phyloP scores from a whole-genome alignment of 2,888 invertebrate genomes.

The Operophtera brumata region DNA sequence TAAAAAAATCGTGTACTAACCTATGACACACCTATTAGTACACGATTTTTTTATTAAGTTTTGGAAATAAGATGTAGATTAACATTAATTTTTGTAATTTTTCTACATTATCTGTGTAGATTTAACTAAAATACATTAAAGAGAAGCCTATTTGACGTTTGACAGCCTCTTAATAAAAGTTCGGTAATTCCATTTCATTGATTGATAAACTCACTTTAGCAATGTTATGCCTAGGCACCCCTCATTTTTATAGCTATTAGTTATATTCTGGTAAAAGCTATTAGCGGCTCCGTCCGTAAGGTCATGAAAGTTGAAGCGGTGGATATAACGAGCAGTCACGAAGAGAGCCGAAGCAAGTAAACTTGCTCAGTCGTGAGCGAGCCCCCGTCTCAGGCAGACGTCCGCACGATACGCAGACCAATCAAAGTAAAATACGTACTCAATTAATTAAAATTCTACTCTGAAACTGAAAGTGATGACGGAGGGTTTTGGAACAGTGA shows the following conservation, averaged over 20 bases:
- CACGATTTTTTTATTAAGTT: no score
- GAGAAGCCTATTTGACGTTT: no score
- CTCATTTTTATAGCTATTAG: slow-evolving; percentile 30
- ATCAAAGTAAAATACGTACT: slow-evolving; percentile 16
- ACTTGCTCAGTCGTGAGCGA: slow-evolving; percentile 57
- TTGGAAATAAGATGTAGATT: no score
- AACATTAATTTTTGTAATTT: no score
- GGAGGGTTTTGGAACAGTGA: slow-evolving; percentile 8
- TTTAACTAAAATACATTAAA: no score
- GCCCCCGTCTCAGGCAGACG: slow-evolving; percentile 45
- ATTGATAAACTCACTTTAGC: neutral
- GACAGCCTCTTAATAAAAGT: no score
- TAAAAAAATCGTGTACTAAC: no score
- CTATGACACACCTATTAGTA: no score
- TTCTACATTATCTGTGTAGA: no score
- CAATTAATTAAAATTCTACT: slow-evolving; percentile 13
- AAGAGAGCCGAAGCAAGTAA: slow-evolving; percentile 43
- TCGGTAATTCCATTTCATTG: neutral
- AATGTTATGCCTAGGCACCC: neutral
- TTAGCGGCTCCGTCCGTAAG: slow-evolving; percentile 66
- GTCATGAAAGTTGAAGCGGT: slow-evolving; percentile 71
- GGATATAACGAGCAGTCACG: slow-evolving; percentile 45
- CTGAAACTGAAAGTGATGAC: slow-evolving; percentile 1
- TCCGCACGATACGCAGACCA: slow-evolving; percentile 24
- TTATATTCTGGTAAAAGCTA: slow-evolving; percentile 47